Evolutionary conservation across 2,888 invertebrate species (phyloP).

Genomic region (Cheilosia pagana): DNA sequence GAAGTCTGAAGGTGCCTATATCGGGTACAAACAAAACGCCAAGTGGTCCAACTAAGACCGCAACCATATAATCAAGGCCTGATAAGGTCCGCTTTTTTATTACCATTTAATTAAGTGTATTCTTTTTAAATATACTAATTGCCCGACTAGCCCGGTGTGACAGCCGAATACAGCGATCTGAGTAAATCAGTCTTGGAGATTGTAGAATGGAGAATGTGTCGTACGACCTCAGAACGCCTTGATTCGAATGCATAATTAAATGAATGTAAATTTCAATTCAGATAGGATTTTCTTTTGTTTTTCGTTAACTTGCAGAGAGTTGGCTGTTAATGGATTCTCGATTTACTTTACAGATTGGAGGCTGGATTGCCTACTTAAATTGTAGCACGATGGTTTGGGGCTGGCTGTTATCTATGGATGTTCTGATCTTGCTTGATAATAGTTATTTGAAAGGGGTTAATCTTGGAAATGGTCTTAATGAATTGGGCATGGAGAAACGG

Average conservation of each 20-base stretch:
- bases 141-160: constrained; percentile 55
- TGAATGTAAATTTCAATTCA: constrained; percentile 62
- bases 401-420: constrained; percentile 31
- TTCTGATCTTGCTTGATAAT: constrained; percentile 53
- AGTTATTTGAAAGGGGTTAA: constrained; percentile 33
- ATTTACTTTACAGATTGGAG: constrained; percentile 13
- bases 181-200: constrained; percentile 13
- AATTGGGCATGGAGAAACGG: constrained; percentile 22
- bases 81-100: constrained; percentile 60
- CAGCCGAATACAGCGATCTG: constrained; percentile 27
- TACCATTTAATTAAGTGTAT: constrained; percentile 71
- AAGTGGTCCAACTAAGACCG: not conserved
- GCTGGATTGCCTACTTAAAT: constrained; percentile 21
- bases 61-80: not conserved
- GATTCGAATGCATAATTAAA: constrained; percentile 64
- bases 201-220: constrained; percentile 7
- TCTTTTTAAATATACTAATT: constrained; percentile 69
- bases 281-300: constrained; percentile 42
- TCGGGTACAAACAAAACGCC: no score
- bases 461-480: constrained; percentile 54
- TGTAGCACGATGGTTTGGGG: constrained; percentile 15
- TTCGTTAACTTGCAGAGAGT: constrained; percentile 11
- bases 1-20: constrained; percentile 14
- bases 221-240: constrained; percentile 18
- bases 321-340: constrained; percentile 47